Evolutionary conservation across 2,888 invertebrate genomes (phyloP).

Genomic region (Dryococelus australis): DNA sequence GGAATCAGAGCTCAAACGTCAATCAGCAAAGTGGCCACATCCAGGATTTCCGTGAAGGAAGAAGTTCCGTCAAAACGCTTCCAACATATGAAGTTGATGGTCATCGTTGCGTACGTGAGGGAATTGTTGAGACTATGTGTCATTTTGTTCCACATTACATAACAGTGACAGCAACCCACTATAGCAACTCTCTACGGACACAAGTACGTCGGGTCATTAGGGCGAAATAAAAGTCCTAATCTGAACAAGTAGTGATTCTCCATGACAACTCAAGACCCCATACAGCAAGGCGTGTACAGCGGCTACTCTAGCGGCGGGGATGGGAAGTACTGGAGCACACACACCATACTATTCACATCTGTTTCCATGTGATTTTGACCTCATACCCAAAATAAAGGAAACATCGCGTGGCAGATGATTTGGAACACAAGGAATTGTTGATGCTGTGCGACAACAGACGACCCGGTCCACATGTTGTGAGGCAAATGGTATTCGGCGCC

Average conservation of each 20-base stretch:
- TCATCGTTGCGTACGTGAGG: not conserved
- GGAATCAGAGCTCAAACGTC: not conserved
- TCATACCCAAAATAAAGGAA: conserved; percentile 3
- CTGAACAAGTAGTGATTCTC: too few species aligned
- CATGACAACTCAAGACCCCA: too few species aligned
- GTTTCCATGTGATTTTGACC: not conserved
- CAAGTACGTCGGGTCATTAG: too few species aligned
- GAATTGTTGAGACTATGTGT: not conserved
- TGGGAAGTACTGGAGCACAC: not conserved
- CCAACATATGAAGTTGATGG: not conserved
- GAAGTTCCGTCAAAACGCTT: not conserved
- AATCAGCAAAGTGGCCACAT: not conserved
- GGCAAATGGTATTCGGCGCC: not conserved
- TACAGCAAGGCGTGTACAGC: too few species aligned
- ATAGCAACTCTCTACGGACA: not conserved
- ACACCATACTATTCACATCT: not conserved
- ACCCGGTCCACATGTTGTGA: not conserved
- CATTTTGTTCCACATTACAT: not conserved
- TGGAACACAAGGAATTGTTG: not conserved
- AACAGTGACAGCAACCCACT: not conserved
- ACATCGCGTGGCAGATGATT: not conserved
- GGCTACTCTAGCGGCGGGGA: too few species aligned
- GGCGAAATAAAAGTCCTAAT: too few species aligned
- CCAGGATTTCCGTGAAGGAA: too few species aligned
- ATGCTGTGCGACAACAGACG: conserved; percentile 27